Conservation (phyloP, 2,113 vertebrate species). For the Danio rerio region DNA sequence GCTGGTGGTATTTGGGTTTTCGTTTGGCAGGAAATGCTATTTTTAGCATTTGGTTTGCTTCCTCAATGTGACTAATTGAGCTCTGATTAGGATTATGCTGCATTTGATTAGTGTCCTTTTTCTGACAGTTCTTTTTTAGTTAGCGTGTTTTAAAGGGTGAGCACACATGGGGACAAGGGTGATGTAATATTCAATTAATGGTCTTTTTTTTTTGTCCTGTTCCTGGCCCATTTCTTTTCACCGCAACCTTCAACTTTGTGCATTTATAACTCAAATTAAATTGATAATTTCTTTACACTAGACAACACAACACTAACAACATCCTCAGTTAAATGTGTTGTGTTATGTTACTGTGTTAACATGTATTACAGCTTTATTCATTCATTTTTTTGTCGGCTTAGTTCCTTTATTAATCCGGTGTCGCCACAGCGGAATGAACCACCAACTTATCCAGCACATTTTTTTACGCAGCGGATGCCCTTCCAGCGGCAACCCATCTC, state of each 20-base stretch:
- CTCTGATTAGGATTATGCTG: slow-evolving; percentile 22
- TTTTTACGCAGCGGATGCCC: no score
- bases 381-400: no score
- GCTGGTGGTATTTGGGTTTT: not conserved
- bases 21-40: slow-evolving; percentile 8
- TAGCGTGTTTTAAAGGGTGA: slow-evolving; percentile 2
- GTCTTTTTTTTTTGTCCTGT: slow-evolving; percentile 14
- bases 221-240: not conserved
- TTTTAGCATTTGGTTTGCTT: slow-evolving; percentile 33
- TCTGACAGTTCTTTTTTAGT: slow-evolving; percentile 40
- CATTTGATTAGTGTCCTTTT: slow-evolving; percentile 23
- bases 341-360: no score
- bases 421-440: no score
- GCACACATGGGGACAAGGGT: slow-evolving; percentile 15
- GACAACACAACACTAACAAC: no score
- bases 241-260: not conserved
- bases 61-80: slow-evolving; percentile 35
- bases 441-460: no score
- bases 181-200: slow-evolving; percentile 20
- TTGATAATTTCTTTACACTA: not conserved
- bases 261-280: not conserved
- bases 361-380: no score
- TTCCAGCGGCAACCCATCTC: no score
- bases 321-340: no score
- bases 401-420: no score